phyloP scores from a whole-genome alignment of 2,797 vertebrate genomes.

The Thripadectes ignobilis region DNA sequence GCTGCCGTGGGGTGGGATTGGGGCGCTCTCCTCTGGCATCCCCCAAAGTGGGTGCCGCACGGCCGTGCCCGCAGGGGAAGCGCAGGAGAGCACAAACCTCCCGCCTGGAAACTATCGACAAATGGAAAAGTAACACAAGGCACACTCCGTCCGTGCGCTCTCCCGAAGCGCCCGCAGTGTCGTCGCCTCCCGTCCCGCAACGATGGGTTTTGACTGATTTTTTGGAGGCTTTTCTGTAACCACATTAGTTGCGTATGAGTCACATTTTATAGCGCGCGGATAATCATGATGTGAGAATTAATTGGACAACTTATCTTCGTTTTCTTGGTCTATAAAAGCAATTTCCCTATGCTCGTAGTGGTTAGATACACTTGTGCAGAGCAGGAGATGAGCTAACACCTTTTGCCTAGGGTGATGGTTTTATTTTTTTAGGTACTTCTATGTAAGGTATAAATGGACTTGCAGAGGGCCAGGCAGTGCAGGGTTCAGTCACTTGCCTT shows the following conservation, averaged over 20 bases:
- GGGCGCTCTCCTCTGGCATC: neutral
- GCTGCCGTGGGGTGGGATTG: fast-evolving
- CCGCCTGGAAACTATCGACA: neutral
- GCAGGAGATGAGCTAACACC: neutral
- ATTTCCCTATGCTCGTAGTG: neutral
- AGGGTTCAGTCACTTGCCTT: fast-evolving
- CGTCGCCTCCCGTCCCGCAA: neutral
- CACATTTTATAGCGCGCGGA: fast-evolving
- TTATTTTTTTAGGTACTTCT: neutral
- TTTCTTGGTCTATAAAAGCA: neutral
- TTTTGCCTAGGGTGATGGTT: neutral
- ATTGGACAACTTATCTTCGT: neutral
- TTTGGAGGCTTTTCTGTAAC: neutral
- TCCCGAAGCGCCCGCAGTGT: fast-evolving
- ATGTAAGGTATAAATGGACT: fast-evolving
- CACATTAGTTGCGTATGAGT: fast-evolving
- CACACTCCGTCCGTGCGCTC: neutral
- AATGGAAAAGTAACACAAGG: fast-evolving
- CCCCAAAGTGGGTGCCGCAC: neutral
- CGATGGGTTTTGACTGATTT: neutral
- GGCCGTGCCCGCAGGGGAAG: neutral
- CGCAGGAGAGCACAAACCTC: neutral
- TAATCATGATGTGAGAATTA: neutral
- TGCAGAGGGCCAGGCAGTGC: fast-evolving
- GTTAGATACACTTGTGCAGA: neutral